These are phyloP conservation scores for Nothoprocta pentlandii DNA, from an alignment of 2,113 vertebrate genomes.

Conservation along the genomic window DNA sequence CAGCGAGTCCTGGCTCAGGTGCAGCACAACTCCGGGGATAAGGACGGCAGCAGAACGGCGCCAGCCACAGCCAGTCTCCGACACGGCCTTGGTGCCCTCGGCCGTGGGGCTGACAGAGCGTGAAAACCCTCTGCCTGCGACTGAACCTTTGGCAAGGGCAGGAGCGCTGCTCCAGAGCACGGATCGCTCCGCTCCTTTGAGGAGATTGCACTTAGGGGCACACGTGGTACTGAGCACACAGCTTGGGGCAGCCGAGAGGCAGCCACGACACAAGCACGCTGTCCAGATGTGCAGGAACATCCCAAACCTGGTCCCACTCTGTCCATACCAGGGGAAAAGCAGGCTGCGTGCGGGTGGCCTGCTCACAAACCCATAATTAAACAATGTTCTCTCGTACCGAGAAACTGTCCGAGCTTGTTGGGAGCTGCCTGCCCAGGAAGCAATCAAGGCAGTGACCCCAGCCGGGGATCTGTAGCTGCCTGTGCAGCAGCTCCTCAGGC, in stretches of 20 bases:
- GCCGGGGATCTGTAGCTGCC: background rate
- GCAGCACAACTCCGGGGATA: background rate
- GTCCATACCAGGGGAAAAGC: background rate
- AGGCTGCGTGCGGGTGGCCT: background rate
- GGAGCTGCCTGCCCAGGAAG: background rate
- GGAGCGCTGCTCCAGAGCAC: background rate
- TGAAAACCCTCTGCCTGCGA: background rate
- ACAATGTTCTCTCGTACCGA: background rate
- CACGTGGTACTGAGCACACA: background rate
- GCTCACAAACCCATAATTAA: background rate
- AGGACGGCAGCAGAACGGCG: background rate
- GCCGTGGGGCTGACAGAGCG: fast-evolving
- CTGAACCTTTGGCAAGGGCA: fast-evolving
- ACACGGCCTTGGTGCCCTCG: background rate
- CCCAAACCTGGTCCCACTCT: fast-evolving
- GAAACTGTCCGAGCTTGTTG: background rate
- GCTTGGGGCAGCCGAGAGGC: background rate
- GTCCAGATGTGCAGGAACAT: background rate
- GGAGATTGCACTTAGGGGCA: background rate
- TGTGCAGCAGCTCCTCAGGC: background rate
- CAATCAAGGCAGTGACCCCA: background rate
- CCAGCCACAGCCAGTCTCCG: background rate
- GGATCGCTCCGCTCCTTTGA: background rate
- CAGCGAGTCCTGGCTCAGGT: background rate
- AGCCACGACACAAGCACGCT: background rate